Evolutionary conservation across 2,888 invertebrate genomes (phyloP).

Genomic region (Drosophila niveifrons): DNA sequence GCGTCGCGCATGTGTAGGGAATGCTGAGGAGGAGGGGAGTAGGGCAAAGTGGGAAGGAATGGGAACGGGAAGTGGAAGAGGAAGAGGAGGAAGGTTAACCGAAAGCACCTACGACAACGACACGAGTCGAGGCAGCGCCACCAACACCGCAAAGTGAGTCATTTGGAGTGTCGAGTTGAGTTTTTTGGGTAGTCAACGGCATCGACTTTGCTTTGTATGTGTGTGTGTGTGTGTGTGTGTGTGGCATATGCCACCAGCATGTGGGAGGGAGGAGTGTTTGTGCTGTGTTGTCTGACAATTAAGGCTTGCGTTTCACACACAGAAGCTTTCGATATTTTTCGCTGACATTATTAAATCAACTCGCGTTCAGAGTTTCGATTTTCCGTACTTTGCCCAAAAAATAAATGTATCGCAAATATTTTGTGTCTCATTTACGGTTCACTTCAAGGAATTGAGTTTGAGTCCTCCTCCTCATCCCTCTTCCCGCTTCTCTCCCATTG

Average conservation of each 20-base stretch:
- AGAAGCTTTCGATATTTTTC: constrained; percentile 22
- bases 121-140: constrained; percentile 34
- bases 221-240: constrained; percentile 30
- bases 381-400: constrained; percentile 22
- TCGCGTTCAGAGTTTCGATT: constrained; percentile 37
- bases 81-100: neutral
- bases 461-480: neutral
- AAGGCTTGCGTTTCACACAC: constrained; percentile 27
- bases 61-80: neutral
- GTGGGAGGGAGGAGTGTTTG: constrained; percentile 3
- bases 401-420: constrained; percentile 52
- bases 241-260: constrained; percentile 27
- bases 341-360: constrained; percentile 45
- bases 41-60: no score
- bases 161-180: constrained; percentile 49
- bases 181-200: constrained; percentile 22
- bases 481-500: neutral
- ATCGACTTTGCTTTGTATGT: constrained; percentile 33
- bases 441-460: constrained; percentile 36
- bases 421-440: constrained; percentile 32
- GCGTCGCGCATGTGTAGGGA: neutral
- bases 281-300: constrained; percentile 47
- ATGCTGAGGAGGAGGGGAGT: neutral
- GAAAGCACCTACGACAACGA: constrained; percentile 29
- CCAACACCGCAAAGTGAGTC: constrained; percentile 61